Conservation (phyloP, 1,140 invertebrate genomes). For the Musca vetustissima region DNA sequence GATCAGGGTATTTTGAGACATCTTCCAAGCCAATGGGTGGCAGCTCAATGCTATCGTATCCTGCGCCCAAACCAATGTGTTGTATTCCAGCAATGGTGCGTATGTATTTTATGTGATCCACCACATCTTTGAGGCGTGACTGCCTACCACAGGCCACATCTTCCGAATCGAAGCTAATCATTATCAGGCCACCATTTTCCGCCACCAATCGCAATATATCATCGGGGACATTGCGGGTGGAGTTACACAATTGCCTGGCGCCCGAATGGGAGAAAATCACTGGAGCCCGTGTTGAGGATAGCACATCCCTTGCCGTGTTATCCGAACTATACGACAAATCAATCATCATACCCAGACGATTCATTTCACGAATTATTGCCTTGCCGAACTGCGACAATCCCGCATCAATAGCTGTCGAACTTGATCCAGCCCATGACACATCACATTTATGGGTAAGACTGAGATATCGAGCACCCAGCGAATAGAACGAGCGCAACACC, state of each 20-base stretch:
- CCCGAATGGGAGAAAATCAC: slow-evolving; percentile 93
- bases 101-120: slow-evolving; percentile 88
- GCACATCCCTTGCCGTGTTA: slow-evolving; percentile 80
- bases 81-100: slow-evolving; percentile 75
- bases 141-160: slow-evolving; percentile 80
- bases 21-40: slow-evolving; percentile 84
- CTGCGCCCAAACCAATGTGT: slow-evolving; percentile 82
- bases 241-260: slow-evolving; percentile 82
- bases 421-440: slow-evolving; percentile 70
- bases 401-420: slow-evolving; percentile 48
- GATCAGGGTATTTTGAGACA: slow-evolving; percentile 84
- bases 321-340: slow-evolving; percentile 89
- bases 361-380: slow-evolving; percentile 81
- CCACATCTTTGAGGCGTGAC: slow-evolving; percentile 79
- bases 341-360: slow-evolving; percentile 89
- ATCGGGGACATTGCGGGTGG: slow-evolving; percentile 85
- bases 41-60: slow-evolving; percentile 85
- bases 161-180: slow-evolving; percentile 86
- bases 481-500: slow-evolving; percentile 80
- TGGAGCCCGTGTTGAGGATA: slow-evolving; percentile 81
- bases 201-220: slow-evolving; percentile 79
- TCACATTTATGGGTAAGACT: slow-evolving; percentile 80
- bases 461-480: slow-evolving; percentile 78
- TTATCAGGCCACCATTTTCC: slow-evolving; percentile 82
- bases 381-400: slow-evolving; percentile 70